Evolutionary conservation across 2,113 vertebrate species (phyloP).

Genomic region (Caranx melampygus): DNA sequence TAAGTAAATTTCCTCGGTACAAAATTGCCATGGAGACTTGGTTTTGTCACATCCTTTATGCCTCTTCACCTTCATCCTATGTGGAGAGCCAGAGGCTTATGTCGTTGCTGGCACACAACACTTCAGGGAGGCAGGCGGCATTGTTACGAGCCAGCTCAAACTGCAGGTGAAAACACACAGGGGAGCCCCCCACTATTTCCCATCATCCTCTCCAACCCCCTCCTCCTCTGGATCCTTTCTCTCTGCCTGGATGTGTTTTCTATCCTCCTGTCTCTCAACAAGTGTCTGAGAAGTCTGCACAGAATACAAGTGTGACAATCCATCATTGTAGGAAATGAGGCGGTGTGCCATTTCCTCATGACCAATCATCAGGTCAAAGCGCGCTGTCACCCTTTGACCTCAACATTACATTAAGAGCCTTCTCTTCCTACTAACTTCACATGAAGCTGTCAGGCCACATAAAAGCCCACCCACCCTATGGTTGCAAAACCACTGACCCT

Average conservation of each 20-base stretch:
- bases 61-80: constrained; percentile 28
- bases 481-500: not conserved
- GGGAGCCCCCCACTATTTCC: constrained; percentile 26
- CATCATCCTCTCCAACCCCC: not conserved
- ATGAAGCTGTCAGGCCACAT: constrained; percentile 47
- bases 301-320: constrained; percentile 22
- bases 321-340: constrained; percentile 23
- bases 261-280: not conserved
- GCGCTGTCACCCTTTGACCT: constrained; percentile 33
- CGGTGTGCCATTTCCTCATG: constrained; percentile 24
- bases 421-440: constrained; percentile 35
- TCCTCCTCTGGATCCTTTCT: not conserved
- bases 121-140: constrained; percentile 30
- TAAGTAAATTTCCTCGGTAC: constrained; percentile 21
- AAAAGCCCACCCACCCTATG: constrained; percentile 12
- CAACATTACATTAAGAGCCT: constrained; percentile 52
- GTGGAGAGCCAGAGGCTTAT: constrained; percentile 39
- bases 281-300: not conserved
- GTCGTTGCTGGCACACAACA: constrained; percentile 26
- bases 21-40: constrained; percentile 22
- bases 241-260: not conserved
- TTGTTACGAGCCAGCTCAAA: constrained; percentile 33
- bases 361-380: constrained; percentile 44
- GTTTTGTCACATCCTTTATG: constrained; percentile 27
- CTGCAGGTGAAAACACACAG: constrained; percentile 44